Evolutionary conservation across 1,140 invertebrate genomes (phyloP), one percentile per base, ranked within the genome.

Genomic region (Aphaenogaster rudis): DNA sequence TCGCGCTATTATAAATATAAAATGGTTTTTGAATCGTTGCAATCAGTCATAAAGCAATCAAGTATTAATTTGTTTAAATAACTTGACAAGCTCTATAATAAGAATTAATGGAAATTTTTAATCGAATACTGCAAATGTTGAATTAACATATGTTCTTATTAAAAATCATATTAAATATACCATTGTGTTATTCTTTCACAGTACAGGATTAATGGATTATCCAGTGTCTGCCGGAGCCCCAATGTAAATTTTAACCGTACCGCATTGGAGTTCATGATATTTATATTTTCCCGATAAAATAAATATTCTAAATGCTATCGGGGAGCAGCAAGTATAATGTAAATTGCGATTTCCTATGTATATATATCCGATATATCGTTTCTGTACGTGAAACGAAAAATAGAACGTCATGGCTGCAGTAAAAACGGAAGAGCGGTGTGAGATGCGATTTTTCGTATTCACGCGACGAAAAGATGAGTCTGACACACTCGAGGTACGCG

Each of bases 251-350:
- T 45, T 9, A 76, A 36, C 11, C 2, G 45, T 74, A 39, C 21
- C 7, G n/a, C 6, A 36, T 33, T 61, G 21, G 17, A 61, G 39
- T 66, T 82, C 11, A 48, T 74, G 61, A 21, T 59, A 36, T 42
- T 13, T 50, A 36, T 61, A 61, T 48, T 61, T 82, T 61, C 28
- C 42, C 69, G 15, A 84, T 84, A 80, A 67, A 80, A 67, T 67
- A 84, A 74, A 84, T 76, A 61, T 63, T 76, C 6, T 42, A 54
- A 42, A 81, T 71, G 17, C 39, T 33, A 57, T 54, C 66, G 21
- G 36, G 36, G 21, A 69, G 17, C 21, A 48, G 8, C 7, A 45
- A 33, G 5, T n/a, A n/a, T 57, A 67, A 52, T 48, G 5, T 66
- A 21, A 67, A 52, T 1, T 36, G 15, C n/a, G 3, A 36, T 52